A percentile compares a stretch with the other conserved stretches of the same genome.
phyloP scores from a whole-genome alignment of 1,140 invertebrate species.

The Papilio dardanus region DNA sequence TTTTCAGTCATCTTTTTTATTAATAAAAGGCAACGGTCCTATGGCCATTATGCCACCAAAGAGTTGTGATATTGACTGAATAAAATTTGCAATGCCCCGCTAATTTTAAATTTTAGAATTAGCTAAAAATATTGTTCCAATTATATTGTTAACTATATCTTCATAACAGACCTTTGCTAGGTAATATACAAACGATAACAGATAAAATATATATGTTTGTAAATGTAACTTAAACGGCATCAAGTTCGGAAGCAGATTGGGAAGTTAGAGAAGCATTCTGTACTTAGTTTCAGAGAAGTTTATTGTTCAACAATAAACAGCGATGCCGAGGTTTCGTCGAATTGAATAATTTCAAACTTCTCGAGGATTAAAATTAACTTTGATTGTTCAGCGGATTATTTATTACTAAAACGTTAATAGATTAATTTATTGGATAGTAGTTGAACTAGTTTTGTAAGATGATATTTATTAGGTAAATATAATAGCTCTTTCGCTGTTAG shows the following conservation, averaged over 20 bases:
- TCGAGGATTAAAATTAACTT: constrained; percentile 33
- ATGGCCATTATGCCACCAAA: too few species aligned
- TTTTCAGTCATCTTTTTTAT: too few species aligned
- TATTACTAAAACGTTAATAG: constrained; percentile 13
- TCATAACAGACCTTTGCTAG: too few species aligned
- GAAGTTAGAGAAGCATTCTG: constrained; percentile 24
- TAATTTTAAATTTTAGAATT: too few species aligned
- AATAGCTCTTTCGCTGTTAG: too few species aligned
- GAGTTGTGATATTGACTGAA: too few species aligned
- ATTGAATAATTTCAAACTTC: constrained; percentile 24
- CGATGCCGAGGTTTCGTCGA: constrained; percentile 8
- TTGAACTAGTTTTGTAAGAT: neutral
- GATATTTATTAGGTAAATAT: neutral
- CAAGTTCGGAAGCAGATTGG: constrained; percentile 15
- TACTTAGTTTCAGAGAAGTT: constrained; percentile 26
- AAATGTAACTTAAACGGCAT: constrained; percentile 31
- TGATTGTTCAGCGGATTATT: constrained; percentile 31
- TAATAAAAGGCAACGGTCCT: too few species aligned
- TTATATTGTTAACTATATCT: too few species aligned
- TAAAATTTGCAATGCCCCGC: too few species aligned
- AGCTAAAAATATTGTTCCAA: too few species aligned
- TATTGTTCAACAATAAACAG: constrained; percentile 37
- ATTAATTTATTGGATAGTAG: neutral
- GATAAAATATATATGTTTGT: constrained; percentile 1
- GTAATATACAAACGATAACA: constrained; percentile 11